Conservation (phyloP, 2,797 vertebrate genomes). For the Buceros bicornis region DNA sequence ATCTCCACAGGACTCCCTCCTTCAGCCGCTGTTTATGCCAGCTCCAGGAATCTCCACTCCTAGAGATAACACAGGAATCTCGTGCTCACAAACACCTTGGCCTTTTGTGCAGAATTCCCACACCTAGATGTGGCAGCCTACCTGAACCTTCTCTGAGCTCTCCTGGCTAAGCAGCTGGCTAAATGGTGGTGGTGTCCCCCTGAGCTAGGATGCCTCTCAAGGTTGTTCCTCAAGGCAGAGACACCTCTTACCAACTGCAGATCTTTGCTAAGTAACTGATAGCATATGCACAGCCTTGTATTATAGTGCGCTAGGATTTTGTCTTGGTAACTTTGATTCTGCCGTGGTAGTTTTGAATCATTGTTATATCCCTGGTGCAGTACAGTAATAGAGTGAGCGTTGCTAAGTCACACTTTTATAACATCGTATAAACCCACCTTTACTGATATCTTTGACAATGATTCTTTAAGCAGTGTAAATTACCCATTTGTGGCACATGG, state of each 20-base stretch:
- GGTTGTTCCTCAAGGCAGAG: background rate
- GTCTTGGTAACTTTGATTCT: background rate
- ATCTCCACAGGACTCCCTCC: no score
- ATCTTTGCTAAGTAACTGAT: background rate
- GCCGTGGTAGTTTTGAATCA: background rate
- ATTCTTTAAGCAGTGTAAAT: background rate
- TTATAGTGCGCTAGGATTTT: background rate
- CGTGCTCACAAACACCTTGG: no score
- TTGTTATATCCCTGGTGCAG: background rate
- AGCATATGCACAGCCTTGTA: accelerated
- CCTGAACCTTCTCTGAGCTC: background rate
- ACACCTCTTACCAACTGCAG: background rate
- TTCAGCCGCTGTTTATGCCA: no score
- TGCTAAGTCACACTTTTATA: background rate
- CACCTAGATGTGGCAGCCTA: background rate
- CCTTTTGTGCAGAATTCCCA: no score
- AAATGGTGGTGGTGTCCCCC: background rate
- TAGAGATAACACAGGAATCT: no score
- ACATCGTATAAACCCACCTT: background rate
- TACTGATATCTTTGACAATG: background rate
- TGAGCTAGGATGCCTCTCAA: background rate
- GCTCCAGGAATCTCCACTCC: no score
- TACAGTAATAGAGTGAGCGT: background rate
- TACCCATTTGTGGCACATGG: background rate
- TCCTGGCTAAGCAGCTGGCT: background rate